A percentile compares a stretch with the other conserved stretches of the same genome.
These are phyloP conservation scores for Sminthopsis crassicaudata DNA, from an alignment of 2,113 vertebrate species.

Conservation along the genomic window DNA sequence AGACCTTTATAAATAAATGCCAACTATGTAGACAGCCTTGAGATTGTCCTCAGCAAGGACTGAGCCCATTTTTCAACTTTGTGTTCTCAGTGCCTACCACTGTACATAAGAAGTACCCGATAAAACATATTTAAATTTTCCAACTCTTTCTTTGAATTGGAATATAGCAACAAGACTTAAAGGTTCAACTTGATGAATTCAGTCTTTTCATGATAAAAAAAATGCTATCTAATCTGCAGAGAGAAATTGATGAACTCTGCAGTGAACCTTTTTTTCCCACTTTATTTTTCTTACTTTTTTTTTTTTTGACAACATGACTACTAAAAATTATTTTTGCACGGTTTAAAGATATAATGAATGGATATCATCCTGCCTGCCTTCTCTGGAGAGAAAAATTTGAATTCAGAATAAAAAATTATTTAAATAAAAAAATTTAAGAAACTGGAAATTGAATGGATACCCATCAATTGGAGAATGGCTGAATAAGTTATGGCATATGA, in stretches of 20 bases:
- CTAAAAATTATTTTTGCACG: not conserved
- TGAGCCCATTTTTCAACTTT: no score
- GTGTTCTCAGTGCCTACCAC: no score
- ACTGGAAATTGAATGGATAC: no score
- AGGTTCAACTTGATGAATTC: not conserved
- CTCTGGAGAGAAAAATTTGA: not conserved
- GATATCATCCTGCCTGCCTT: not conserved
- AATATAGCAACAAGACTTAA: not conserved
- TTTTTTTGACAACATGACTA: not conserved
- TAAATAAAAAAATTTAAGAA: no score
- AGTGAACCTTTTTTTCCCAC: not conserved
- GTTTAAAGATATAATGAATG: not conserved
- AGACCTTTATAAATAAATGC: no score
- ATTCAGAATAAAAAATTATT: not conserved
- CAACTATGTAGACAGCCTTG: no score
- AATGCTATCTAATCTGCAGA: not conserved
- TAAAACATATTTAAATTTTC: not conserved
- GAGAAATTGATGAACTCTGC: not conserved
- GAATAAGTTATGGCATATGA: no score
- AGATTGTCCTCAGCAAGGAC: no score
- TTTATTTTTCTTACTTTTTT: not conserved
- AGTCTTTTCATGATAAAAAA: not conserved
- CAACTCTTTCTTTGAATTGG: not conserved
- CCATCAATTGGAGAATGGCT: no score
- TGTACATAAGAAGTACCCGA: no score